Evolutionary conservation across 2,888 invertebrate species (phyloP), one percentile per base, ranked within the genome.

Genomic region (Augiades crinisus): DNA sequence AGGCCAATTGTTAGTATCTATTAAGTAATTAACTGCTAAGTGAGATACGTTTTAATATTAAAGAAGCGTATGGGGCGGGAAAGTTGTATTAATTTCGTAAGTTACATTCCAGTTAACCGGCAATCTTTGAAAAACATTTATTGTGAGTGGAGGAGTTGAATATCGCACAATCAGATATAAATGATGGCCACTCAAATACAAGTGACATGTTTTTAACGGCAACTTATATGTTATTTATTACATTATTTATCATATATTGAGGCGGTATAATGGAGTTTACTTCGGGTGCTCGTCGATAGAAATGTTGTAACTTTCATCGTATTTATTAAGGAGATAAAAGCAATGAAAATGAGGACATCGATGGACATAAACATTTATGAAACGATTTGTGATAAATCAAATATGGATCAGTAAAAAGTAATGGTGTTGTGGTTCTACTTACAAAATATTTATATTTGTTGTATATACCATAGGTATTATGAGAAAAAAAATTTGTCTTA

Each of bases 221-320:
- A 51, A 53, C 53, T 56, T 59, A 62, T 63, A 62, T 59, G 53
- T 61, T 61, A 65, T 63, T 65, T 62, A 65, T 60, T 59, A 57
- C 59, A 55, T 56, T 58, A 61, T 59, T 61, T 61, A 61, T 58
- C 55, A 59, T 56, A 41, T 50, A 56, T 59, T 54, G 52, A 61
- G 52, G 49, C 54, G 41, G 33, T 44, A 41, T 57, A 62, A 65
- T 65, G 63, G 62, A 36, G 22, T 57, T 65, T 43, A 44, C 34
- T 50, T 50, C 27, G 30, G 40, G 40, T 21, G 12, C 31, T 30
- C 16, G 14, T 21, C 24, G 24, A 36, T 33, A 34, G 33, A n/a
- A n/a, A 27, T 24, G 17, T 43, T 43, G 24, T 49, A 49, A 31
- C n/a, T 21, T 40, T 8, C 5, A 21, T 7, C 33, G 40, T 36